These are phyloP conservation scores for Bradypodion pumilum DNA, from an alignment of 2,797 vertebrate genomes.

Conservation along the genomic window DNA sequence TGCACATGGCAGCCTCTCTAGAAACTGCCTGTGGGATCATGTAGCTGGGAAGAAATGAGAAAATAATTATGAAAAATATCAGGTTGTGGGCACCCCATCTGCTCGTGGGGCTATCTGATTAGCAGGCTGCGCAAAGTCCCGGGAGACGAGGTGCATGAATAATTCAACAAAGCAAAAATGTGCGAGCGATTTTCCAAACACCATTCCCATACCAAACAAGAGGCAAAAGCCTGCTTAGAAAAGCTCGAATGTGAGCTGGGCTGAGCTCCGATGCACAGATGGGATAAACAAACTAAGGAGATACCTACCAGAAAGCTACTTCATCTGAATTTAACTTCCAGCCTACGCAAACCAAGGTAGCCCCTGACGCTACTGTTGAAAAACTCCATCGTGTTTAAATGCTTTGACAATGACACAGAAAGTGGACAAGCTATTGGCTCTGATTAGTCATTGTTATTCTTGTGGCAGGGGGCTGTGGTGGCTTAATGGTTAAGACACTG, in stretches of 20 bases:
- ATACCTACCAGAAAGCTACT: too few relatives aligned
- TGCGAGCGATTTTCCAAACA: not conserved
- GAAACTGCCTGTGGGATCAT: constrained; percentile 20
- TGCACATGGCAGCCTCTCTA: not conserved
- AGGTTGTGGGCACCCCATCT: not conserved
- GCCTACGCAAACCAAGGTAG: too few relatives aligned
- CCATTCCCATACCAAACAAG: not conserved
- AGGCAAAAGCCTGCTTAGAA: constrained; percentile 4
- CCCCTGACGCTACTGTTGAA: too few relatives aligned
- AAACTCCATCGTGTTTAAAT: too few relatives aligned
- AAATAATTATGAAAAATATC: not conserved
- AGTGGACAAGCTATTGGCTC: too few relatives aligned
- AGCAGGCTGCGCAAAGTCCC: not conserved
- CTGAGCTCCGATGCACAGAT: too few relatives aligned
- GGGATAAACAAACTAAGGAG: too few relatives aligned
- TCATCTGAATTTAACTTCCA: too few relatives aligned
- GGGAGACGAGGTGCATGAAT: constrained; percentile 45
- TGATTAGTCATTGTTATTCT: too few relatives aligned
- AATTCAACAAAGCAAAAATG: constrained; percentile 46
- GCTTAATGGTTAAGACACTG: too few relatives aligned
- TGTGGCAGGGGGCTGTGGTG: too few relatives aligned
- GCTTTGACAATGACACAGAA: too few relatives aligned
- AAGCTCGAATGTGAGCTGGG: not conserved
- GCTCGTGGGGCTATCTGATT: constrained; percentile 15
- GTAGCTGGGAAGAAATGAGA: constrained; percentile 7